Percentiles rank a stretch among this genome's conserved stretches.
Evolutionary conservation across 2,113 vertebrate species (phyloP).

Genomic region (Lophius piscatorius): DNA sequence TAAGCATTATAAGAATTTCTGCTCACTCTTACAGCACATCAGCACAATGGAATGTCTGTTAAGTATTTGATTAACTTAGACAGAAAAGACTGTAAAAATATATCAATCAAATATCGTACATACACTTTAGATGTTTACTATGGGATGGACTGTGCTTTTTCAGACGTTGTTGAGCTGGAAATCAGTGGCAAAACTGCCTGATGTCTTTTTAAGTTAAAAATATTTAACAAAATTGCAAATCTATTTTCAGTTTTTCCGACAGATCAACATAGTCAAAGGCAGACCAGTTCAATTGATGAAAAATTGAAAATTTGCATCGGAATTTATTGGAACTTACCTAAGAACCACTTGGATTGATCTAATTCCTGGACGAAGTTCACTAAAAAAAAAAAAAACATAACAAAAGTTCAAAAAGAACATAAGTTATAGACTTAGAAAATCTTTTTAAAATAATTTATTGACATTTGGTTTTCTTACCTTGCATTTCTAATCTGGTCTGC

Average conservation of each 20-base stretch:
- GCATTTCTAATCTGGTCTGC: constrained; percentile 96
- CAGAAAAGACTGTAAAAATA: too few species aligned
- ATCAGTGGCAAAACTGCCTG: too few species aligned
- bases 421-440: constrained; percentile 7
- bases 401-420: not conserved
- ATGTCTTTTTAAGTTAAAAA: too few species aligned
- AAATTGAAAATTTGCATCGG: too few species aligned
- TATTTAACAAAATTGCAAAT: too few species aligned
- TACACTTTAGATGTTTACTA: too few species aligned
- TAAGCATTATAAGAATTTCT: not conserved
- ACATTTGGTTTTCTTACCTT: constrained; percentile 78
- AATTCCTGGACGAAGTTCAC: constrained; percentile 91
- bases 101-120: too few species aligned
- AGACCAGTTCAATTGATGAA: too few species aligned
- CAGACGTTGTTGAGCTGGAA: too few species aligned
- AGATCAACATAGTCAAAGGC: too few species aligned
- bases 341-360: constrained; percentile 96
- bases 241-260: too few species aligned
- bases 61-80: not conserved
- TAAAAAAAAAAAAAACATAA: constrained; percentile 52
- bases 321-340: constrained; percentile 79
- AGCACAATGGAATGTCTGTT: not conserved
- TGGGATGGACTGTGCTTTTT: too few species aligned
- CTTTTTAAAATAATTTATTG: not conserved
- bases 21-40: not conserved